Evolutionary conservation across 1,140 invertebrate species (phyloP).

Genomic region (Drosophila fuyamai): DNA sequence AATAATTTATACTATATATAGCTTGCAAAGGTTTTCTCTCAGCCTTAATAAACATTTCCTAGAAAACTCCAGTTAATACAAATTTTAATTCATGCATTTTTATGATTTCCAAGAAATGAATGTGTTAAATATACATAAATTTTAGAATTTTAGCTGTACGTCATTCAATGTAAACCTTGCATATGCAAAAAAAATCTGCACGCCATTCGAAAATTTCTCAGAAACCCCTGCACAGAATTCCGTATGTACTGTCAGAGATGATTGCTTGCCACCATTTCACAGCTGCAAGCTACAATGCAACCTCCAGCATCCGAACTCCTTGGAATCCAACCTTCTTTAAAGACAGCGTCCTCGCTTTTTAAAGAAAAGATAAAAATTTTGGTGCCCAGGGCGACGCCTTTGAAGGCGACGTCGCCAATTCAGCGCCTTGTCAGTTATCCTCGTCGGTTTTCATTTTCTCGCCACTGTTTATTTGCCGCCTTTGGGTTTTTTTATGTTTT

Average conservation of each 20-base stretch:
- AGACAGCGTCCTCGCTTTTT: slow-evolving; percentile 41
- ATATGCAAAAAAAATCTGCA: slow-evolving; percentile 7
- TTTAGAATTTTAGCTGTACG: not conserved
- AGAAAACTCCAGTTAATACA: not conserved
- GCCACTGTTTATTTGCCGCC: slow-evolving; percentile 40
- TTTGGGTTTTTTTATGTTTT: slow-evolving; percentile 41
- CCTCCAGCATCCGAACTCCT: not conserved
- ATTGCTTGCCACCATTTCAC: slow-evolving; percentile 32
- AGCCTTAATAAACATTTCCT: too few species aligned
- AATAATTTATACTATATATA: too few species aligned
- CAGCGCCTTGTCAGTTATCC: slow-evolving; percentile 60
- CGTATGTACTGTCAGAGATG: slow-evolving; percentile 39
- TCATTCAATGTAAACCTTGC: not conserved
- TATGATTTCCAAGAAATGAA: too few species aligned
- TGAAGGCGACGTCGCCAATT: slow-evolving; percentile 60
- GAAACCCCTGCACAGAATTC: not conserved
- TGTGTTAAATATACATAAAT: too few species aligned
- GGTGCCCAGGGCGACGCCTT: slow-evolving; percentile 56
- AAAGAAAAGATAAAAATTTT: slow-evolving; percentile 37
- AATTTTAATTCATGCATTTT: not conserved
- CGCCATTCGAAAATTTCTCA: not conserved
- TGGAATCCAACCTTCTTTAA: slow-evolving; percentile 4
- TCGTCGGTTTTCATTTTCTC: slow-evolving; percentile 55
- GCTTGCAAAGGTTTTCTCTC: too few species aligned
- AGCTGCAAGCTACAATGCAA: slow-evolving; percentile 15